These are phyloP conservation scores for Drosophila eugracilis DNA, from an alignment of 1,140 invertebrate species.

Conservation along the genomic window DNA sequence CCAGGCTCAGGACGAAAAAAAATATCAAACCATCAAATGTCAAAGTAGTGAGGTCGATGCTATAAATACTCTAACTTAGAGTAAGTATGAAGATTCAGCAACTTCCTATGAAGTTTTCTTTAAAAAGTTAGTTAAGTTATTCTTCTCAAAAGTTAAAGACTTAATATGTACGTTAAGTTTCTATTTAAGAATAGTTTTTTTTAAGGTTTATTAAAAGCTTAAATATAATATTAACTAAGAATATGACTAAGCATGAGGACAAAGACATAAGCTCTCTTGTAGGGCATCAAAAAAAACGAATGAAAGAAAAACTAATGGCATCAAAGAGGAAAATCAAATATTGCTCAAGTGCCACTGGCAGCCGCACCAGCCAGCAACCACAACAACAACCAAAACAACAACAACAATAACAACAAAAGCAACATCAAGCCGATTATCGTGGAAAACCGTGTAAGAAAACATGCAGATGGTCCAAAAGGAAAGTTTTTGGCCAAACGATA, in stretches of 20 bases:
- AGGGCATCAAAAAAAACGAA: constrained; percentile 23
- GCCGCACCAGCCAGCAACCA: constrained; percentile 11
- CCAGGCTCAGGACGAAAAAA: constrained; percentile 6
- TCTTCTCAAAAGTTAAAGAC: too few relatives aligned
- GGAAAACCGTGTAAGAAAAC: constrained; percentile 73
- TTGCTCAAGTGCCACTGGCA: constrained; percentile 79
- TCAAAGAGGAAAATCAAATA: constrained; percentile 82
- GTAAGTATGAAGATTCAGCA: background rate
- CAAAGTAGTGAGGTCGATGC: background rate
- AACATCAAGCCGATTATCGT: constrained; percentile 54
- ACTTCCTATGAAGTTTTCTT: too few relatives aligned
- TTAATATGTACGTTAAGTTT: too few relatives aligned
- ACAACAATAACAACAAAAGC: constrained; percentile 32
- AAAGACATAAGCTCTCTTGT: too few relatives aligned
- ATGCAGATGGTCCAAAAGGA: constrained; percentile 73
- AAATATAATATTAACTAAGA: too few relatives aligned
- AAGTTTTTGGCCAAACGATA: constrained; percentile 77
- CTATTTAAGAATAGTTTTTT: too few relatives aligned
- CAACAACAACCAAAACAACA: constrained; percentile 21
- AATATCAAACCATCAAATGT: constrained; percentile 8
- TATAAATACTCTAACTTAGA: background rate
- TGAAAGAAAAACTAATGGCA: constrained; percentile 75
- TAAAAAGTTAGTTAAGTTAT: too few relatives aligned
- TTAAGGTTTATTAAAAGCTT: too few relatives aligned
- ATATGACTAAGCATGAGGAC: too few relatives aligned